Conservation (phyloP, 2,888 invertebrate species). For the Cabera pusaria region DNA sequence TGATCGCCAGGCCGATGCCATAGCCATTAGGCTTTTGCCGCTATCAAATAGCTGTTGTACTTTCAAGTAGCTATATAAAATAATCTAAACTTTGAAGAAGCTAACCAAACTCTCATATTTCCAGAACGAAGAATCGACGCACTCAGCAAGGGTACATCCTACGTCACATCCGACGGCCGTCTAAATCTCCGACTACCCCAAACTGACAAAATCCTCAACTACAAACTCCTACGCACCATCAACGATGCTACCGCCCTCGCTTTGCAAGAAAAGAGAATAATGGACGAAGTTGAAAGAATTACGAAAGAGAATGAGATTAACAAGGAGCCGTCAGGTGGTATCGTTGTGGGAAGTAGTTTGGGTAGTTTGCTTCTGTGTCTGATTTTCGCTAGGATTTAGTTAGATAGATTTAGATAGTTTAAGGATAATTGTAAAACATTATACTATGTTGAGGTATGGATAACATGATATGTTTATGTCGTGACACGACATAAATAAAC, state of each 20-base stretch:
- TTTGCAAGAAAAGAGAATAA: slow-evolving; percentile 77
- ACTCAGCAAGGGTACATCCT: slow-evolving; percentile 53
- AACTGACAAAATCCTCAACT: slow-evolving; percentile 72
- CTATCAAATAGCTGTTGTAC: too few relatives aligned
- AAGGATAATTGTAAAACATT: too few relatives aligned
- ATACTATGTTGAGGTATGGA: too few relatives aligned
- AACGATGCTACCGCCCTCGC: slow-evolving; percentile 85
- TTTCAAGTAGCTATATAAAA: too few relatives aligned
- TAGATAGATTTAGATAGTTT: too few relatives aligned
- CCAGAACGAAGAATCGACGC: slow-evolving; percentile 33
- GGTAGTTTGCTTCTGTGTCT: slow-evolving; percentile 28
- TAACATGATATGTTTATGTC: too few relatives aligned
- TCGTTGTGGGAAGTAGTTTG: slow-evolving; percentile 20
- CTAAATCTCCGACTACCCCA: slow-evolving; percentile 60
- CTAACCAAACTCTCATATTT: slow-evolving; percentile 3
- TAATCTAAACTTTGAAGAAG: too few relatives aligned
- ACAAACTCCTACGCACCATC: slow-evolving; percentile 88
- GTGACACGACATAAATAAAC: too few relatives aligned
- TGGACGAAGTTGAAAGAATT: slow-evolving; percentile 70
- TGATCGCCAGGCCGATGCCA: too few relatives aligned
- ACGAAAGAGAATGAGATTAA: slow-evolving; percentile 64
- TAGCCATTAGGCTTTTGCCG: too few relatives aligned
- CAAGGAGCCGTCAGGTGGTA: slow-evolving; percentile 41
- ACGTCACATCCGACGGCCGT: slow-evolving; percentile 53
- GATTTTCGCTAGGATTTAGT: slow-evolving; percentile 15